Conservation (phyloP, 2,113 vertebrate species). For the Platysteira castanea region DNA sequence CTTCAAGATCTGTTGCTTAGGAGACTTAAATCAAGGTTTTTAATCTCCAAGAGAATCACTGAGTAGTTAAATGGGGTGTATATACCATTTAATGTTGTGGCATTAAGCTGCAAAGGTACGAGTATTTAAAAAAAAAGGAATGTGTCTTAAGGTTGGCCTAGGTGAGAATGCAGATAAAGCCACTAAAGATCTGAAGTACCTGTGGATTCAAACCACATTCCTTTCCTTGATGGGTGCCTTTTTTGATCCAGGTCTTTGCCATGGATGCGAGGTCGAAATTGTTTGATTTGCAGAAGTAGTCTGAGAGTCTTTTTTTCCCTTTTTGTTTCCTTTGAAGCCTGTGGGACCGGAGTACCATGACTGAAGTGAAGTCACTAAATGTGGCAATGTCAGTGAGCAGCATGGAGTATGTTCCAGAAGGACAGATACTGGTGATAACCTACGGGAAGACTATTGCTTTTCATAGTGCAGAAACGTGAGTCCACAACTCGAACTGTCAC, state of each 20-base stretch:
- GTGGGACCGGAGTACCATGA: conserved; percentile 89
- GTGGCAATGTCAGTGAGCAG: conserved; percentile 92
- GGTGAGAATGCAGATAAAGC: neutral
- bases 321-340: conserved; percentile 72
- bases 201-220: neutral
- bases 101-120: neutral
- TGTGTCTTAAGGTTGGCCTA: neutral
- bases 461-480: conserved; percentile 90
- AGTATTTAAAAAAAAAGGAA: neutral
- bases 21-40: neutral
- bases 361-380: conserved; percentile 84
- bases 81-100: neutral
- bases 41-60: neutral
- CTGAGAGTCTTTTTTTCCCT: neutral
- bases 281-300: neutral
- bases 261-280: neutral
- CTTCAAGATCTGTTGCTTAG: neutral
- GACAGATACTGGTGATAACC: conserved; percentile 91
- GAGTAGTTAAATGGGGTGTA: neutral
- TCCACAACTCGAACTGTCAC: neutral
- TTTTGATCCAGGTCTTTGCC: neutral
- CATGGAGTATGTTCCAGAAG: conserved; percentile 94
- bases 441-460: conserved; percentile 94
- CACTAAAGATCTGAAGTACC: neutral
- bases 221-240: neutral